Conservation (phyloP, 2,113 vertebrate genomes). For the Dicerorhinus sumatrensis region DNA sequence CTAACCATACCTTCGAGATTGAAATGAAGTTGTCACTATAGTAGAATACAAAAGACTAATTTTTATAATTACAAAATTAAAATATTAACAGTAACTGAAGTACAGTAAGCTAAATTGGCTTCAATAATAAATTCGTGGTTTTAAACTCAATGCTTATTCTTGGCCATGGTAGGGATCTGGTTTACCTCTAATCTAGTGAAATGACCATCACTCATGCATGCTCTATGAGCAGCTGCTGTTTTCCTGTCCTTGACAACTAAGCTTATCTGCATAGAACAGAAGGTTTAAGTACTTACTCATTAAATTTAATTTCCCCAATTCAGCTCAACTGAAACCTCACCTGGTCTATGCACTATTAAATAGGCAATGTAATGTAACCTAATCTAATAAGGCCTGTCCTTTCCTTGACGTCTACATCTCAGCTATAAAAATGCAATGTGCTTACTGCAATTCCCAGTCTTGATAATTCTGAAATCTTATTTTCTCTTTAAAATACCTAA, state of each 20-base stretch:
- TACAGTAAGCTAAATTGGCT: not conserved
- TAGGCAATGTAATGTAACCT: not conserved
- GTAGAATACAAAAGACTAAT: not conserved
- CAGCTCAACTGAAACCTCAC: conserved; percentile 1
- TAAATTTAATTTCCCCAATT: conserved; percentile 55
- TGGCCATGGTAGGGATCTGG: not conserved
- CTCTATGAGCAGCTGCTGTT: conserved; percentile 32
- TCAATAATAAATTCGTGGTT: not conserved
- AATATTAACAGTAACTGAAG: conserved; percentile 16
- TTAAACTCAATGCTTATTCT: not conserved
- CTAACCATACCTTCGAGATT: not conserved
- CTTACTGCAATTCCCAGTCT: not conserved
- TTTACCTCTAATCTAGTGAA: not conserved
- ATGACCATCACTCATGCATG: not conserved
- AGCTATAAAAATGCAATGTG: not conserved
- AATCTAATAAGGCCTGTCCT: not conserved
- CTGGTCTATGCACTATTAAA: conserved; percentile 32
- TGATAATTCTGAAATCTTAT: conserved; percentile 11
- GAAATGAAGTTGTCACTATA: conserved; percentile 10
- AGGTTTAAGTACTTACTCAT: conserved; percentile 30
- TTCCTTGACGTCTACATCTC: not conserved
- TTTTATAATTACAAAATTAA: conserved; percentile 29
- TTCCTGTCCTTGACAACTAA: conserved; percentile 28
- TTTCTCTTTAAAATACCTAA: conserved; percentile 43
- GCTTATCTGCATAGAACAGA: conserved; percentile 5